phyloP scores from a whole-genome alignment of 2,797 vertebrate species.

The Darevskia mixta region DNA sequence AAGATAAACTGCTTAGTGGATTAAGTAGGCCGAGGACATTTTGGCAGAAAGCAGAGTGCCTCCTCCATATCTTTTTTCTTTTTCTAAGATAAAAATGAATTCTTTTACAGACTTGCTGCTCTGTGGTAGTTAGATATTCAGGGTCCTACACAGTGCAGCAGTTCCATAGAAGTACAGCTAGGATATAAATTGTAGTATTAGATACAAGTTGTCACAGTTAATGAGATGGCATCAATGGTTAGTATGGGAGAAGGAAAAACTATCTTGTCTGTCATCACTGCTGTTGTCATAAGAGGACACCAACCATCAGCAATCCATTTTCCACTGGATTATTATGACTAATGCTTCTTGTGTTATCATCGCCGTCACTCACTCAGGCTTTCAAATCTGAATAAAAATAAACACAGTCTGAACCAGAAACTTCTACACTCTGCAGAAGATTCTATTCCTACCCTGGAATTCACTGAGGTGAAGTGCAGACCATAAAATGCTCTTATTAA shows the following conservation, averaged over 20 bases:
- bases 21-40: background rate
- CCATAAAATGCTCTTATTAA: too few species aligned
- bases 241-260: background rate
- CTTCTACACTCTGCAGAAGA: background rate
- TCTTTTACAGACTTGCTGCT: background rate
- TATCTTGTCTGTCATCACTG: background rate
- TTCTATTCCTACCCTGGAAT: background rate
- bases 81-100: background rate
- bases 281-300: background rate
- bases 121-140: background rate
- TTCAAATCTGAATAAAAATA: slow-evolving; percentile 2
- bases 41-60: background rate
- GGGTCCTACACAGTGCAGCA: background rate
- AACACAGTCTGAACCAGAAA: background rate
- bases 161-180: background rate
- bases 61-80: background rate
- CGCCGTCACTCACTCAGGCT: background rate
- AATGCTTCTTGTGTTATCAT: background rate
- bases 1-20: background rate
- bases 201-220: background rate
- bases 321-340: background rate
- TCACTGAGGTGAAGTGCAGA: too few species aligned
- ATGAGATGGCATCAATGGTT: background rate
- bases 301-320: background rate
- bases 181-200: background rate